Evolutionary conservation across 2,888 invertebrate species (phyloP).

Genomic region (Pyrrhia umbra): DNA sequence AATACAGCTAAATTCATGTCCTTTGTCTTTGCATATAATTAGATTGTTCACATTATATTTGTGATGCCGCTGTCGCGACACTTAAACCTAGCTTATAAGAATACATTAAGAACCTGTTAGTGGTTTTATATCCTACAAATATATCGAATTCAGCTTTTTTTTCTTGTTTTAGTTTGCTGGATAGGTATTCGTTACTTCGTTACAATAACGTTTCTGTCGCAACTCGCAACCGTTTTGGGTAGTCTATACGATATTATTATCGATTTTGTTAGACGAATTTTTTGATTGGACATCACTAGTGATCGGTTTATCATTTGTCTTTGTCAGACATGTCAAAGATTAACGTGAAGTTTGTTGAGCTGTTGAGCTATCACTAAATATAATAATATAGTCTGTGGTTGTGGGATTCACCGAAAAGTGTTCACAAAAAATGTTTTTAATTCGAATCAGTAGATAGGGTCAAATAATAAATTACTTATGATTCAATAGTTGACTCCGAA

Average conservation of each 20-base stretch:
- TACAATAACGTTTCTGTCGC: too few relatives aligned
- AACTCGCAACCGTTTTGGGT: not conserved
- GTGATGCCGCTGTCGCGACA: too few relatives aligned
- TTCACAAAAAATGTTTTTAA: conserved; percentile 62
- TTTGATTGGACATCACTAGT: conserved; percentile 34
- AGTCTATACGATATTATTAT: conserved; percentile 15
- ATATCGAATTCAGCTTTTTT: too few relatives aligned
- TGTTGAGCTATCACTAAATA: conserved; percentile 9
- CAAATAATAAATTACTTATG: conserved; percentile 1
- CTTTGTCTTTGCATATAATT: too few relatives aligned
- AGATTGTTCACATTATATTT: too few relatives aligned
- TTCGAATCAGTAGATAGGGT: conserved; percentile 48
- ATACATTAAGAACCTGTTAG: too few relatives aligned
- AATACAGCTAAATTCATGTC: not conserved
- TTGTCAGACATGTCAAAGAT: conserved; percentile 36
- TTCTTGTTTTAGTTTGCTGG: too few relatives aligned
- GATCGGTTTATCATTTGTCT: conserved; percentile 27
- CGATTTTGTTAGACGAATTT: conserved; percentile 3
- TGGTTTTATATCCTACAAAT: too few relatives aligned
- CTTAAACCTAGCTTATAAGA: too few relatives aligned
- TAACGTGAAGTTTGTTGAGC: conserved; percentile 40
- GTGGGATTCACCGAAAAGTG: conserved; percentile 69
- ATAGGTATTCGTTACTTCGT: too few relatives aligned
- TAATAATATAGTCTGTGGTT: conserved; percentile 61
- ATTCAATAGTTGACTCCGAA: conserved; percentile 20